Conservation (phyloP, 2,888 invertebrate genomes). For the Slavum lentiscoides region DNA sequence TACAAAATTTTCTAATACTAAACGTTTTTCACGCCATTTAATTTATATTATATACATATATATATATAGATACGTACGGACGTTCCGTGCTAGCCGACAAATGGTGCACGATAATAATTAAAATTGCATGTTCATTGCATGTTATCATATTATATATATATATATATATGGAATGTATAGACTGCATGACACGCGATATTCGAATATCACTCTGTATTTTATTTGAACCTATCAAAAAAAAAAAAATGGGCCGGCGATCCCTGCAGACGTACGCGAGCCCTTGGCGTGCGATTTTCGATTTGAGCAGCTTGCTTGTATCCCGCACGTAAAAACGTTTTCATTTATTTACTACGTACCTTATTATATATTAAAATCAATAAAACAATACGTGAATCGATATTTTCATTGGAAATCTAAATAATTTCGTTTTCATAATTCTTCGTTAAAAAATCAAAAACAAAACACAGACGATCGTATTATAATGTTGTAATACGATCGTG, state of each 20-base stretch:
- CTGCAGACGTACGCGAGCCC: neutral
- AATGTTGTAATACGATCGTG: no score
- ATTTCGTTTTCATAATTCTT: no score
- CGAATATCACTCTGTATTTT: slow-evolving; percentile 23
- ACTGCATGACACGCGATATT: slow-evolving; percentile 42
- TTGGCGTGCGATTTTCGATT: slow-evolving; percentile 40
- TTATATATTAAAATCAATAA: no score
- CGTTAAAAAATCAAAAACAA: neutral
- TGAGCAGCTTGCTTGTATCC: slow-evolving; percentile 20
- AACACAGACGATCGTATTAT: neutral
- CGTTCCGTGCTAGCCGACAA: slow-evolving; percentile 44
- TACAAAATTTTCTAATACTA: neutral
- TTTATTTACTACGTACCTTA: neutral
- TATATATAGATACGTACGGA: neutral
- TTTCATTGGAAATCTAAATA: neutral
- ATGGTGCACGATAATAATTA: slow-evolving; percentile 44
- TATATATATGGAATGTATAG: neutral
- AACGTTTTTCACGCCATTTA: slow-evolving; percentile 37
- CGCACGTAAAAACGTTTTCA: neutral
- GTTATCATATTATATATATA: no score
- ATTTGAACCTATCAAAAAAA: neutral
- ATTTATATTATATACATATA: no score
- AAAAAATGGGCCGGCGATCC: neutral
- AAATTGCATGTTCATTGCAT: slow-evolving; percentile 49
- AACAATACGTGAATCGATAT: neutral